These are phyloP conservation scores for Dolichoris vasculosae DNA, from an alignment of 1,140 invertebrate genomes.

Conservation along the genomic window DNA sequence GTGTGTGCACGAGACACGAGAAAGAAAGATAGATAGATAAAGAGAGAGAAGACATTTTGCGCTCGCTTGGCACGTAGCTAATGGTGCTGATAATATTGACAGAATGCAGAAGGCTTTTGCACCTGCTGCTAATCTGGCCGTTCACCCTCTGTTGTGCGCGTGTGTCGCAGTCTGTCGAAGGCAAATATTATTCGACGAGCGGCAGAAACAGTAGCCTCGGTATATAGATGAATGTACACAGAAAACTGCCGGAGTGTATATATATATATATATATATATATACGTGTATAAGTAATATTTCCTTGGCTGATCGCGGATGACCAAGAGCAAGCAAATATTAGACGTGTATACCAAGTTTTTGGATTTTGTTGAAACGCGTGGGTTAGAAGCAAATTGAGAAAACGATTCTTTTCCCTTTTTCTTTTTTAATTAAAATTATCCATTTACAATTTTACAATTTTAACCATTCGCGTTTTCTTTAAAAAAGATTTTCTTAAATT, in stretches of 20 bases:
- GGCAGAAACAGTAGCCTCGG: conserved; percentile 15
- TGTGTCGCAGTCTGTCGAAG: not conserved
- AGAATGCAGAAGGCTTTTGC: conserved; percentile 47
- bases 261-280: not conserved
- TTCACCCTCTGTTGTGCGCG: conserved; percentile 19
- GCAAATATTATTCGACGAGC: conserved; percentile 38
- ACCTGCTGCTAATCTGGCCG: conserved; percentile 41
- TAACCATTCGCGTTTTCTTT: too few species aligned
- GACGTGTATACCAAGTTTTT: not conserved
- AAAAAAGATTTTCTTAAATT: too few species aligned
- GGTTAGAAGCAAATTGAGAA: not conserved
- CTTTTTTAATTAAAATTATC: too few species aligned
- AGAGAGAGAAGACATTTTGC: not conserved
- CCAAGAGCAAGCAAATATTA: not conserved
- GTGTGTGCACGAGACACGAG: not conserved
- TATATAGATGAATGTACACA: not conserved
- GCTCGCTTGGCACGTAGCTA: conserved; percentile 39
- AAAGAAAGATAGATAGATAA: not conserved
- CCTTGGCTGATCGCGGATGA: not conserved
- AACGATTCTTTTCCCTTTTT: too few species aligned
- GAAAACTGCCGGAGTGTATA: not conserved
- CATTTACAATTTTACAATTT: too few species aligned
- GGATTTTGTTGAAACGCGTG: not conserved
- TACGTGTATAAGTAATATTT: not conserved
- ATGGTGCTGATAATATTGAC: conserved; percentile 53